Conservation (phyloP, 2,888 invertebrate species). For the Tenthredo notha region DNA sequence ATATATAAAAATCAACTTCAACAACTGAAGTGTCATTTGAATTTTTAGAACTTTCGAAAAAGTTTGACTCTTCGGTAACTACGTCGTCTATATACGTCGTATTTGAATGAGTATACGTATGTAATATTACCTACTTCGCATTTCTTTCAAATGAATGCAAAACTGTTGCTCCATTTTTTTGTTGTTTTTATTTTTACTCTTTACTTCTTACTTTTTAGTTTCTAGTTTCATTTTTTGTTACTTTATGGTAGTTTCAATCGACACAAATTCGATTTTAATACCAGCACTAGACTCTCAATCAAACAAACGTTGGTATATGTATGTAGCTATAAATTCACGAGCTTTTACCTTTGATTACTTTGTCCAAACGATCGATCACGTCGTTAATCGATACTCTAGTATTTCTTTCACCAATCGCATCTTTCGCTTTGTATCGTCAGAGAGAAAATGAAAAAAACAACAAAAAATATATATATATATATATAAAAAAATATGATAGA, state of each 20-base stretch:
- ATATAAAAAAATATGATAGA: too few relatives aligned
- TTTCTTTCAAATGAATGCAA: not conserved
- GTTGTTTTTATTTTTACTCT: not conserved
- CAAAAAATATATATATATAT: too few relatives aligned
- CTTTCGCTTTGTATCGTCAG: not conserved
- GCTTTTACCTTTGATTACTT: slow-evolving; percentile 42
- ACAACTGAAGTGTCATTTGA: not conserved
- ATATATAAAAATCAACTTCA: not conserved
- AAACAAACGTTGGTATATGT: slow-evolving; percentile 19
- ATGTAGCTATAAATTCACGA: slow-evolving; percentile 12
- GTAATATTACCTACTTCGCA: not conserved
- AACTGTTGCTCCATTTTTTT: not conserved
- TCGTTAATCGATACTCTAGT: not conserved
- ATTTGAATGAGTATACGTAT: not conserved
- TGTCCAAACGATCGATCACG: slow-evolving; percentile 27
- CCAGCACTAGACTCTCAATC: slow-evolving; percentile 14
- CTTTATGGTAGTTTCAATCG: not conserved
- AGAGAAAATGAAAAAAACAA: not conserved
- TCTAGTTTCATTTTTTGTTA: not conserved
- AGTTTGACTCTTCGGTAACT: not conserved
- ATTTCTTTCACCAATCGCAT: not conserved
- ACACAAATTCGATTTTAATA: slow-evolving; percentile 37
- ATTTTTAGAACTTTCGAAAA: not conserved
- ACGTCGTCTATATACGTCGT: not conserved
- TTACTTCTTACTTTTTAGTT: not conserved